Evolutionary conservation across 1,140 invertebrate species (phyloP), one percentile per base, ranked within the genome.

Genomic region (Caerostris extrusa): DNA sequence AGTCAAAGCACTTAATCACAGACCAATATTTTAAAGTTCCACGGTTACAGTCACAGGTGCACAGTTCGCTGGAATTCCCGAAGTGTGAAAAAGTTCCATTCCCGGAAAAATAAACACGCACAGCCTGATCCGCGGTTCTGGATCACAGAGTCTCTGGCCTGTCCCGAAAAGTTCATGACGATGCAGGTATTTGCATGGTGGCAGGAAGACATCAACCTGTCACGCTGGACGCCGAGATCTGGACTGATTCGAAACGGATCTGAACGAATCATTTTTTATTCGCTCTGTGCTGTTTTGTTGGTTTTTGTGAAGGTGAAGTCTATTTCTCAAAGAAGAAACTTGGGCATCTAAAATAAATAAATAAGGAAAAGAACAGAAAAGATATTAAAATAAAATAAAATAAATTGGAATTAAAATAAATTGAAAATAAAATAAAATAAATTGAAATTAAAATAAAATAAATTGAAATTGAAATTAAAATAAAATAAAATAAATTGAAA

Each of bases 61-160:
- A 77, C 55, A 14, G 82, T 85, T 19, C 55, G 17, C 55, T 55
- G 82, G 55, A 56, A 19, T n/a, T 71, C 69, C 8, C 69, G 6
- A 7, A 34, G 8, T 53, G 71, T 34, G 71, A 12, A 12, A 34
- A 50, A 64, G 61, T 10, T 34, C 34, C 71, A 50, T 77, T 77
- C 71, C 71, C 71, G 71, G 71, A 77, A 77, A 77, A 53, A 64
- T 34, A 64, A 34, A 77, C 71, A 50, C 34, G 34, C 71, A 77
- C 3, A 8, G 19, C 34, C 34, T 34, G 34, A 77, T 77, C 34
- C 71, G 71, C 12, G 71, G 61, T 67, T 67, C 61, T 67, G 69
- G 71, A 77, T 77, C 71, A 77, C 34, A 34, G 34, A 34, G 34
- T 34, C 34, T 34, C 19, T 53, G 71, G 71, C 10, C 71, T 50